Evolutionary conservation across 1,140 invertebrate species (phyloP).

Genomic region (Trachymyrmex septentrionalis): DNA sequence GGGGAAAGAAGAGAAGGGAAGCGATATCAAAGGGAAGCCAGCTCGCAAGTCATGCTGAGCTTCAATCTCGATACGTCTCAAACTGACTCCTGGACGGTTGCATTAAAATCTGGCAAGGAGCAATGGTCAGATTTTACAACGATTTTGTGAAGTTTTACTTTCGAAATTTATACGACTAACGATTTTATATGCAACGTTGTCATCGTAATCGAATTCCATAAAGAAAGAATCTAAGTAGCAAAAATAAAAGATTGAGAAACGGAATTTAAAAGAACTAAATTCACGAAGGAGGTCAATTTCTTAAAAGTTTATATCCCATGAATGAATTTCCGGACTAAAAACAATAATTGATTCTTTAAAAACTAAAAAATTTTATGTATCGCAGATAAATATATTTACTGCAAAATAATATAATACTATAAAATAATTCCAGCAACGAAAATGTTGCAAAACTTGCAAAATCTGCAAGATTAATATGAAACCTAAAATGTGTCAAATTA

Average conservation of each 20-base stretch:
- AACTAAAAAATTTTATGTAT: not conserved
- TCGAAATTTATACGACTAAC: not conserved
- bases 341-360: not conserved
- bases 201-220: not conserved
- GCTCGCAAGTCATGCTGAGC: slow-evolving; percentile 49
- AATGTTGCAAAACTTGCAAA: not conserved
- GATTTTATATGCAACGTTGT: not conserved
- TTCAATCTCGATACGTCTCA: slow-evolving; percentile 45
- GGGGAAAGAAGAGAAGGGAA: not conserved
- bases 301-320: not conserved
- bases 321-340: not conserved
- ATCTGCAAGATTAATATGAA: not conserved
- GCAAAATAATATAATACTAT: not conserved
- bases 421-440: not conserved
- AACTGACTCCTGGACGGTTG: slow-evolving; percentile 20
- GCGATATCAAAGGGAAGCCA: slow-evolving; percentile 46
- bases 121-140: not conserved
- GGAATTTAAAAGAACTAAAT: not conserved
- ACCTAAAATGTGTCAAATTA: slow-evolving; percentile 21
- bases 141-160: slow-evolving; percentile 31
- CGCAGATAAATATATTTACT: not conserved
- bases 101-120: slow-evolving; percentile 49
- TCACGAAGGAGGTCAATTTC: too few relatives aligned
- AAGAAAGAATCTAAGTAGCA: not conserved
- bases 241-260: not conserved